Evolutionary conservation across 2,888 invertebrate species (phyloP).

Genomic region (Apeira syringaria): DNA sequence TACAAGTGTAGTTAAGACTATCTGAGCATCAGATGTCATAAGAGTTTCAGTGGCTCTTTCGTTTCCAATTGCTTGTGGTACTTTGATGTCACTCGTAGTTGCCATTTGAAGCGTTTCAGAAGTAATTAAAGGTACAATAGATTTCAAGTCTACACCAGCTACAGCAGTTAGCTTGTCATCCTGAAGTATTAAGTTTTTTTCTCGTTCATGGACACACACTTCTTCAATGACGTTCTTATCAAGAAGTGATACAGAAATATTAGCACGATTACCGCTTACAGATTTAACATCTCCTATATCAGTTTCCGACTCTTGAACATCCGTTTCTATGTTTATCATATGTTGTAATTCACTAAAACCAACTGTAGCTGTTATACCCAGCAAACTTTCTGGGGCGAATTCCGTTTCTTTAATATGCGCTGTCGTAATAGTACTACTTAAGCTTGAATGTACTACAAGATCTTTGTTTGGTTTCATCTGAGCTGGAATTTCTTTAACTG

Average conservation of each 20-base stretch:
- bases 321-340: constrained; percentile 82
- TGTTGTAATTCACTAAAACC: constrained; percentile 85
- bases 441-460: constrained; percentile 69
- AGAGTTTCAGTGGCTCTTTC: constrained; percentile 69
- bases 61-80: constrained; percentile 72
- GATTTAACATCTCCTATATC: constrained; percentile 68
- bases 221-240: constrained; percentile 83
- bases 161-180: constrained; percentile 74
- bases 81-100: constrained; percentile 73
- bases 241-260: constrained; percentile 76
- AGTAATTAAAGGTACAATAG: constrained; percentile 84
- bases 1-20: constrained; percentile 82
- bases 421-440: constrained; percentile 85
- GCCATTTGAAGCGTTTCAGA: constrained; percentile 78
- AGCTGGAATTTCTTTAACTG: constrained; percentile 51
- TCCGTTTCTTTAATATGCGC: constrained; percentile 86
- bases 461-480: constrained; percentile 59
- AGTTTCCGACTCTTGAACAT: constrained; percentile 84
- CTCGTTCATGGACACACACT: constrained; percentile 87
- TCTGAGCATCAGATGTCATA: constrained; percentile 85
- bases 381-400: constrained; percentile 68
- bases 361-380: constrained; percentile 82
- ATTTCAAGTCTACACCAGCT: constrained; percentile 84
- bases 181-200: constrained; percentile 79
- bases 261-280: constrained; percentile 67